Base-by-base conservation (phyloP, 2,888 invertebrate species). In the Chromoteleia sp. region DNA sequence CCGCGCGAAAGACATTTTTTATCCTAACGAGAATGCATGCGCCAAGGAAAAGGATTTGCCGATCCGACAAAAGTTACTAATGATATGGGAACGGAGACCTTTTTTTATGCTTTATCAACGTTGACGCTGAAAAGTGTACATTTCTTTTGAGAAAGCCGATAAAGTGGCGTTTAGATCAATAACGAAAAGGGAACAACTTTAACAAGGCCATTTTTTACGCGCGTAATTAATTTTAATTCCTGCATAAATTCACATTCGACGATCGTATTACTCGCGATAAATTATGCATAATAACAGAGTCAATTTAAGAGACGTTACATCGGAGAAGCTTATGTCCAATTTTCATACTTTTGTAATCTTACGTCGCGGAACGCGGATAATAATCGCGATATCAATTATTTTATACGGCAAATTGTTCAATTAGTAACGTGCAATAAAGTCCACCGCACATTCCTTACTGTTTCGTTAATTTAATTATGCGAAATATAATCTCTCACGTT, bases 1-100 rank as follows among this genome's bases (percentile, higher is more conserved):
- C 56, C 67, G 59, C 54, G 77, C 77, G 50, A 63, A 56, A 78
- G 63, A 78, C 63, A 71, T 78, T 78, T 71, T 78, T 78, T 78
- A 63, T 70, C 59, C 77, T 71, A 78, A 78, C 77, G 71, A 78
- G 77, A 78, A 71, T 71, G 56, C 77, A 63, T 56, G 54, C 67
- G 68, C 68, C 45, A 48, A 61, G 68, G 43, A 76, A 78, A 63
- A 63, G 77, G 77, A 71, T 63, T 68, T 54, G 56, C 70, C 70
- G 61, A 77, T 71, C 71, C 52, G 25, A 71, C 77, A 58, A 78
- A 71, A 78, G 70, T 78, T 70, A 58, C 70, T 78, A 78, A 78
- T 71, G 70, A 71, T 65, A 68, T 59, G 43, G 68, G 50, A 58
- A 25, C 45, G 25, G 12, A 10, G 14, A 14, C 5, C n/a, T 48